Evolutionary conservation across 2,797 vertebrate species (phyloP).

Genomic region (Hippopotamyrus pictus): DNA sequence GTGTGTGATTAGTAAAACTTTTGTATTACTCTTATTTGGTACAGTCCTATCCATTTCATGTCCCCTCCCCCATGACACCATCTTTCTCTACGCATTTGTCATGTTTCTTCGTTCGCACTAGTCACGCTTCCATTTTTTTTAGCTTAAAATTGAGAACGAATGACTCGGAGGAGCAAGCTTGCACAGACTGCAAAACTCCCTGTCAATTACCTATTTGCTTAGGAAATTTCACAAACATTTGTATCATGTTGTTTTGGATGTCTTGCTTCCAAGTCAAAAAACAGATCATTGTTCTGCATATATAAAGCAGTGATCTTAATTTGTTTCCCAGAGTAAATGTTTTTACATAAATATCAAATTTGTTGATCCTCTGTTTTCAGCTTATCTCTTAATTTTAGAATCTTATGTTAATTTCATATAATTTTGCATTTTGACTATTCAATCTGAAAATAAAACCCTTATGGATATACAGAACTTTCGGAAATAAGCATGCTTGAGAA

Average conservation of each 20-base stretch:
- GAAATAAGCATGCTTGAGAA: background rate
- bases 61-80: background rate
- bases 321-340: background rate
- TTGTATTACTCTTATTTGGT: background rate
- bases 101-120: background rate
- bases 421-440: background rate
- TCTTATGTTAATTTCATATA: background rate
- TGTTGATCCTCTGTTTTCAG: background rate
- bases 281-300: background rate
- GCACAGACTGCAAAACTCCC: background rate
- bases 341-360: background rate
- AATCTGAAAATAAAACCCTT: background rate
- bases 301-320: background rate
- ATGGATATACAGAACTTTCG: background rate
- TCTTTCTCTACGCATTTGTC: background rate
- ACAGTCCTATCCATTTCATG: background rate
- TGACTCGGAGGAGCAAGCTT: background rate
- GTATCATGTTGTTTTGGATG: background rate
- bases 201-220: background rate
- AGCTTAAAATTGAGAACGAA: background rate
- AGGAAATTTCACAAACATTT: background rate
- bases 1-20: background rate
- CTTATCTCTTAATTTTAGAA: background rate
- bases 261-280: background rate
- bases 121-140: background rate